Percentiles rank a stretch among this genome's conserved stretches.
Evolutionary conservation across 2,797 vertebrate species (phyloP).

Genomic region (Brachyrhaphis roseni): DNA sequence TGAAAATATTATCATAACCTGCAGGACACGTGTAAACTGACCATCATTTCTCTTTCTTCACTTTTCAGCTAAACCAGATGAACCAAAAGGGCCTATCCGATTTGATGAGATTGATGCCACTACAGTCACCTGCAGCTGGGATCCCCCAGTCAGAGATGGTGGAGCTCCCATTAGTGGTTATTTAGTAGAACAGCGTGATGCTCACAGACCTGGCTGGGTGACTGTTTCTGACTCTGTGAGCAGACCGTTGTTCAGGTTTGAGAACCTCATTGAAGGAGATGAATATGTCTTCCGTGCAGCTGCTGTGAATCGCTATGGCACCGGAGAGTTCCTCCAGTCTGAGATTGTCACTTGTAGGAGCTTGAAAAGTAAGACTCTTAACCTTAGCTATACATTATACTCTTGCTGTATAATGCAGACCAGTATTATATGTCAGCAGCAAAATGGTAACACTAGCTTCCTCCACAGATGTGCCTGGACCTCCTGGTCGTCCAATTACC

Average conservation of each 20-base stretch:
- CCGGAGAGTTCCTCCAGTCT: slow-evolving; percentile 94
- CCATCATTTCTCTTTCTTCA: neutral
- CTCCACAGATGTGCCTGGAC: slow-evolving; percentile 88
- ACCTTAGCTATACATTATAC: neutral
- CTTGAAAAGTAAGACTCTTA: slow-evolving; percentile 87
- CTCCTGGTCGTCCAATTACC: slow-evolving; percentile 90
- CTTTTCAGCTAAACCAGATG: slow-evolving; percentile 91
- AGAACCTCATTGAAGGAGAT: slow-evolving; percentile 90
- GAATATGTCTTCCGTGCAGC: slow-evolving; percentile 98
- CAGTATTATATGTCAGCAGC: neutral
- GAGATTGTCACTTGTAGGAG: slow-evolving; percentile 93
- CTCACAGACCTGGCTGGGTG: slow-evolving; percentile 97
- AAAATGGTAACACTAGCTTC: slow-evolving; percentile 9
- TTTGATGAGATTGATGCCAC: slow-evolving; percentile 94
- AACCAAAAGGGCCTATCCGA: slow-evolving; percentile 88
- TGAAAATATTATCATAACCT: neutral
- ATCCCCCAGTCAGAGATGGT: slow-evolving; percentile 90
- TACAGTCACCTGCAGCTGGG: slow-evolving; percentile 91
- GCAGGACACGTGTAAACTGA: neutral
- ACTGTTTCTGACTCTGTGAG: slow-evolving; percentile 94
- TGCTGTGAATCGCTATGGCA: slow-evolving; percentile 94
- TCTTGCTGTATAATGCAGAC: neutral
- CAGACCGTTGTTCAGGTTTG: slow-evolving; percentile 91
- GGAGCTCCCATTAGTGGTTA: slow-evolving; percentile 94
- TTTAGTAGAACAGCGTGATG: slow-evolving; percentile 94